A percentile compares a stretch with the other conserved stretches of the same genome.
phyloP scores from a whole-genome alignment of 2,888 invertebrate genomes.

The Actias luna region DNA sequence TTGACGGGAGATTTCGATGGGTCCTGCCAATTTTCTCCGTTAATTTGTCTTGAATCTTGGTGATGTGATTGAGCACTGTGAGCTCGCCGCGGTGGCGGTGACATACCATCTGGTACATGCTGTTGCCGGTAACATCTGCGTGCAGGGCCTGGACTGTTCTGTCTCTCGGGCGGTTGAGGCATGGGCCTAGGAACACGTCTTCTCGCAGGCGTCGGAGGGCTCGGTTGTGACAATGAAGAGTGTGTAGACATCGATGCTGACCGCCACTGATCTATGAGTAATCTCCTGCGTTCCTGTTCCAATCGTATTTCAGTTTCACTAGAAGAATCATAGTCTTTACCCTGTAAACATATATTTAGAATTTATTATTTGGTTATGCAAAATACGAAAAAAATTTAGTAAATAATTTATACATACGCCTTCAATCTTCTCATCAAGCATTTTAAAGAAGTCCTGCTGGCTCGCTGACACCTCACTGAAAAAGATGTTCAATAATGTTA shows the following conservation, averaged over 20 bases:
- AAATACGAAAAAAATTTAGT: not conserved
- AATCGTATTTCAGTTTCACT: slow-evolving; percentile 88
- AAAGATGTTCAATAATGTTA: slow-evolving; percentile 39
- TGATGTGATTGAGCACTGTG: slow-evolving; percentile 67
- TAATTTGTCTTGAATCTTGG: slow-evolving; percentile 57
- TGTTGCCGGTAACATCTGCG: slow-evolving; percentile 62
- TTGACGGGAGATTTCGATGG: slow-evolving; percentile 69
- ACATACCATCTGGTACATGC: slow-evolving; percentile 67
- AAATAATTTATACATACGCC: slow-evolving; percentile 79
- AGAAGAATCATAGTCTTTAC: slow-evolving; percentile 90
- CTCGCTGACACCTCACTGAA: slow-evolving; percentile 93
- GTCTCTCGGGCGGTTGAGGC: slow-evolving; percentile 63
- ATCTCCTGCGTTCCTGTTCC: slow-evolving; percentile 85
- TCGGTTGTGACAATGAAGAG: slow-evolving; percentile 59
- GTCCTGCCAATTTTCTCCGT: slow-evolving; percentile 71
- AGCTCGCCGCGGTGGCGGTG: slow-evolving; percentile 65
- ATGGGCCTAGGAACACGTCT: slow-evolving; percentile 56
- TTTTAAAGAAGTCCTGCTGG: slow-evolving; percentile 95
- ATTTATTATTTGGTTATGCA: not conserved
- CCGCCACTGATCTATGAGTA: slow-evolving; percentile 89
- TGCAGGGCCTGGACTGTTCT: slow-evolving; percentile 62
- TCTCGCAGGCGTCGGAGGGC: slow-evolving; percentile 66
- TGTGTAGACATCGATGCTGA: slow-evolving; percentile 83
- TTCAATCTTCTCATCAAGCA: slow-evolving; percentile 96
- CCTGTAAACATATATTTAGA: slow-evolving; percentile 69